Conservation (phyloP, 2,113 vertebrate genomes). For the Agelaius phoeniceus region DNA sequence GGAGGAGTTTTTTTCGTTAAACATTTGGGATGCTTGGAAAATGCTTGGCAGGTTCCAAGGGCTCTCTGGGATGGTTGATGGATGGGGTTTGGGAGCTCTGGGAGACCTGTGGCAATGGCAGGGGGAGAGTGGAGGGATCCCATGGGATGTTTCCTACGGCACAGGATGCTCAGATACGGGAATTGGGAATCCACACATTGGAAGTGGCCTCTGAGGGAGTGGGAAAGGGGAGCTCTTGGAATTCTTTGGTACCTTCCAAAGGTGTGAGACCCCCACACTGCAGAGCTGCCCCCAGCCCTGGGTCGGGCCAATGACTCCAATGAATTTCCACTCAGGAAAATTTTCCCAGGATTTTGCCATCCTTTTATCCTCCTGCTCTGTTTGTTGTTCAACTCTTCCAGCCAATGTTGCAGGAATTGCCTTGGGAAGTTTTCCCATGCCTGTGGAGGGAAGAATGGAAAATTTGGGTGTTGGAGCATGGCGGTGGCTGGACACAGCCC, state of each 20-base stretch:
- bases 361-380: rapidly evolving
- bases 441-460: not conserved
- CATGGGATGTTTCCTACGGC: rapidly evolving
- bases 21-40: not conserved
- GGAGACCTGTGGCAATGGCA: not conserved
- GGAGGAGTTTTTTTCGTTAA: not conserved
- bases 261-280: not conserved
- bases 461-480: not conserved
- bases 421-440: not conserved
- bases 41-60: not conserved
- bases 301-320: not conserved
- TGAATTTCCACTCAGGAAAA: not conserved
- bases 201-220: not conserved
- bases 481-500: not conserved
- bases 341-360: not conserved
- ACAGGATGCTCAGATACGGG: not conserved
- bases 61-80: rapidly evolving
- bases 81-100: not conserved
- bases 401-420: not conserved
- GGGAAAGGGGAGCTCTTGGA: not conserved
- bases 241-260: not conserved
- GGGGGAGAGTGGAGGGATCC: not conserved
- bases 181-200: rapidly evolving
- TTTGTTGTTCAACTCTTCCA: not conserved
- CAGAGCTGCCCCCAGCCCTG: not conserved